Conservation (phyloP, 1,140 invertebrate genomes). For the Polyergus mexicanus region DNA sequence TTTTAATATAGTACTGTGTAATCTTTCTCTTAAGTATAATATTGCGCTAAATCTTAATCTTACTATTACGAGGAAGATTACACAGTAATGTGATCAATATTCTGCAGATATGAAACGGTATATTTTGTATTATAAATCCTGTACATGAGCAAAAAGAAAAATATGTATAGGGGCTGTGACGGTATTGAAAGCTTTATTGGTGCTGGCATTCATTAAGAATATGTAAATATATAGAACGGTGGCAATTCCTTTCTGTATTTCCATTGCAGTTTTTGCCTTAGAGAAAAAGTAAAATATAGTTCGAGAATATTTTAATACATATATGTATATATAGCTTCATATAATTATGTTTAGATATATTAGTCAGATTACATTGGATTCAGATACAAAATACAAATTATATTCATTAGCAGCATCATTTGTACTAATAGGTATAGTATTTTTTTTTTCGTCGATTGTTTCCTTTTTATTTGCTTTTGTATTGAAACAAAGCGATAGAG, state of each 20-base stretch:
- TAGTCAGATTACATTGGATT: background rate
- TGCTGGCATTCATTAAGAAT: constrained; percentile 33
- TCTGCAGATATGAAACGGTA: constrained; percentile 47
- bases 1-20: no score
- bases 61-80: constrained; percentile 13
- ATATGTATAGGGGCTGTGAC: constrained; percentile 36
- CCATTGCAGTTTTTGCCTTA: constrained; percentile 24
- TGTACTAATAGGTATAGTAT: background rate
- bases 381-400: background rate
- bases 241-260: constrained; percentile 31
- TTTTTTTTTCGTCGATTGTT: background rate
- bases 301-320: constrained; percentile 46
- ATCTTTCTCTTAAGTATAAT: no score
- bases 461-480: background rate
- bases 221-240: constrained; percentile 40
- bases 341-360: constrained; percentile 19
- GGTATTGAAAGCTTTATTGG: constrained; percentile 39
- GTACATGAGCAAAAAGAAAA: background rate
- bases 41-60: no score
- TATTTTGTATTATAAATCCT: constrained; percentile 53
- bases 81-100: background rate
- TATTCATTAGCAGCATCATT: background rate
- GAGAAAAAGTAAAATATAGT: constrained; percentile 16
- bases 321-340: background rate
- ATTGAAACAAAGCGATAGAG: background rate